Base-by-base conservation (phyloP, 2,113 vertebrate genomes). In the Vidua macroura region DNA sequence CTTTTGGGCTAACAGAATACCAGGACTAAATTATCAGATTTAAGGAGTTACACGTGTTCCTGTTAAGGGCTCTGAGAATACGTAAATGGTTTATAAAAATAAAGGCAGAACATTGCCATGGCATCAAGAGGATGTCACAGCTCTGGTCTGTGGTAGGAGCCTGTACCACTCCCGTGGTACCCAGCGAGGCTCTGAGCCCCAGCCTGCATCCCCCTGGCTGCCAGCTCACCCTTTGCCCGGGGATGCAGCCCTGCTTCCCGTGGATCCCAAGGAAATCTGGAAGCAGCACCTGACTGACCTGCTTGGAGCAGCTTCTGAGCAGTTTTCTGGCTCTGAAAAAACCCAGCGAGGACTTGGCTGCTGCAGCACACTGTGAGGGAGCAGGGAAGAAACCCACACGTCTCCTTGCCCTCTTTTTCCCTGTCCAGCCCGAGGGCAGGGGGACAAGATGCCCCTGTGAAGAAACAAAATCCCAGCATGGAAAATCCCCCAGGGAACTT, bases 331-430 rank as follows among this genome's bases (percentile, higher is more conserved):
- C 76, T 86, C 85, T 1, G 3, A 41, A 56, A 44, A n/a, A 11
- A 6, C 7, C 35, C 77, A 12, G 62, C 3, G 0, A 80, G 74
- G 51, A 51, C 16, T 85, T 75, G 70, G 92, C 90, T 83, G 52
- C 60, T 67, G 1, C 3, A 9, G 4, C n/a, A 0, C 15, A 0
- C 9, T 11, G 18, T 9, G 43, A 59, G 37, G 10, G 46, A 90
- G 60, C 41, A 64, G 58, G 21, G 20, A 33, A 27, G 17, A 31
- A 68, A 68, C 4, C 69, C 49, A 9, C 37, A 15, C 0, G 1
- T 25, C n/a, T 33, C 66, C 35, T 67, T 31, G 41, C 23, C 84
- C 92, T 81, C 55, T 39, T 60, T 62, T 72, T 53, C 72, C 59
- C 27, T 53, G 8, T 6, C 21, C 18, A 37, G 39, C 63, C 27